Base-by-base conservation (phyloP, 1,140 invertebrate species). In the Lordiphosa collinella region DNA sequence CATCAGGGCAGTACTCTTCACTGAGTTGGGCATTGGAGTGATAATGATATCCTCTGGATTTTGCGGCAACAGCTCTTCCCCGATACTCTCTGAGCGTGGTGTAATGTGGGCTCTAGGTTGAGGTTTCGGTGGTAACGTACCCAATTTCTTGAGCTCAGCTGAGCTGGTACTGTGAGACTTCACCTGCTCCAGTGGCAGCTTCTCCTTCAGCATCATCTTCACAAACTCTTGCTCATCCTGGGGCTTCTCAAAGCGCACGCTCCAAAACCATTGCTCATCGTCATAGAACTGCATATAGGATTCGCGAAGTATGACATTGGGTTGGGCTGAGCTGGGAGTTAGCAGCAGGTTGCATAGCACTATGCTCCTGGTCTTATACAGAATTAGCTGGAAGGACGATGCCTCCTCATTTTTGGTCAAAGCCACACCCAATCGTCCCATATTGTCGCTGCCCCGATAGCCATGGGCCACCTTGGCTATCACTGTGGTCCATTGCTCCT, bases 221-320 rank as follows among this genome's bases (percentile, higher is more conserved):
- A 52, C 43, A 8, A 87, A 88, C 8, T 64, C 56, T 0, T 50
- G 2, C 25, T 78, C 70, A 16, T 88, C 79, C 1, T n/a, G 4
- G 1, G 18, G 1, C 0, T 13, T 0, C 12, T 66, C 58, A 5
- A 88, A 87, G 1, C 59, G 61, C 25, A 88, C 4, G 38, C 84
- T 88, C 86, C 86, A 88, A 49, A 67, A 82, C 0, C 11, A 11
- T 0, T 57, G 12, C 0, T 54, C 35, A 3, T 61, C 52, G 18
- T 87, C 86, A 12, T 75, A 87, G 40, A 86, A 88, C 25, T 88
- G 87, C 7, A 85, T 35, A 37, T 88, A 88, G 4, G 50, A 35
- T 0, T 74, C 56, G 3, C 48, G 61, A 10, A 62, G 5, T 37
- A 75, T 55, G 1, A 70, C 22, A 25, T 34, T 40, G 0, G 13